Conservation (phyloP, 2,888 invertebrate species). For the Cistogaster globosa region DNA sequence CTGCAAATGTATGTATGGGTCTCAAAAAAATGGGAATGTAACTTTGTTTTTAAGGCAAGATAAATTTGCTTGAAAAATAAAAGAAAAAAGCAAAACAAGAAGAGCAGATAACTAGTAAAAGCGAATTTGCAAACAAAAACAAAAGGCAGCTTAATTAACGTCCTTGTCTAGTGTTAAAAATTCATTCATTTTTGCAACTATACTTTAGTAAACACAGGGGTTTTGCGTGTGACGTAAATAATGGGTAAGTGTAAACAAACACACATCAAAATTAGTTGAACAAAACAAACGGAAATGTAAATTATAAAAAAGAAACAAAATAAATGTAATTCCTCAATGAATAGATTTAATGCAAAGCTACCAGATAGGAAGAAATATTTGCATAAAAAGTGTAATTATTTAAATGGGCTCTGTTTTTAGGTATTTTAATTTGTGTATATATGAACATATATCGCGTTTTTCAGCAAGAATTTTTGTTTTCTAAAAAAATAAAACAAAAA, state of each 20-base stretch:
- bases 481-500: no score
- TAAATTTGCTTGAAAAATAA: conserved; percentile 3
- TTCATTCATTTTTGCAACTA: conserved; percentile 51
- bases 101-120: conserved; percentile 9
- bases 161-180: conserved; percentile 61
- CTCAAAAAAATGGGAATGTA: conserved; percentile 60
- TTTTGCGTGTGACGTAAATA: conserved; percentile 43
- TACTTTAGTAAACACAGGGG: neutral
- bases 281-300: conserved; percentile 27
- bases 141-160: conserved; percentile 56
- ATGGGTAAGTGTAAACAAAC: conserved; percentile 60
- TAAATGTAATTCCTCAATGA: neutral
- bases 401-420: no score
- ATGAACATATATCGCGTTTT: no score
- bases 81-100: conserved; percentile 26
- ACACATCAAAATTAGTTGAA: neutral
- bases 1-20: conserved; percentile 28
- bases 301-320: conserved; percentile 16
- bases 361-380: neutral
- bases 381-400: neutral
- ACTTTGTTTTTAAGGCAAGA: conserved; percentile 37
- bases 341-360: neutral
- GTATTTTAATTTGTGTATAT: no score
- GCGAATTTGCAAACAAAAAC: conserved; percentile 63
- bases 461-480: no score